Evolutionary conservation across 2,113 vertebrate species (phyloP).

Genomic region (Monarcha castaneiventris): DNA sequence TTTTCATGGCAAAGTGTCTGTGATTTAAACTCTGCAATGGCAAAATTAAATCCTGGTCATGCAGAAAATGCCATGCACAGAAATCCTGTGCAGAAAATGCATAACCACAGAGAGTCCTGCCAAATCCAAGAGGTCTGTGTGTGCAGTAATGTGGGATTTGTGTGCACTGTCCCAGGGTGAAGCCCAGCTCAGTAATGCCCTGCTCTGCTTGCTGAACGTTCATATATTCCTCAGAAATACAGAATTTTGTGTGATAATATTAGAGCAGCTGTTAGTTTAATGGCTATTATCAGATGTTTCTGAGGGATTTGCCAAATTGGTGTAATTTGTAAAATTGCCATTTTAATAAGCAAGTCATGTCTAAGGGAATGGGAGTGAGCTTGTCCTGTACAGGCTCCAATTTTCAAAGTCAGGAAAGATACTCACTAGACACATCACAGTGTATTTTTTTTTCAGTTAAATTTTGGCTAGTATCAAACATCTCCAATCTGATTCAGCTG

Average conservation of each 20-base stretch:
- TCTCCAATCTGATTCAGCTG: background rate
- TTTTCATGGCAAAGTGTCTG: background rate
- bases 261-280: conserved; percentile 6
- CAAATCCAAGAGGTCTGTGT: background rate
- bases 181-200: background rate
- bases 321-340: conserved; percentile 18
- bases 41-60: background rate
- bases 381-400: background rate
- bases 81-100: background rate
- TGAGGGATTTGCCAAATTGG: conserved; percentile 1
- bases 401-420: conserved; percentile 17
- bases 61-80: background rate
- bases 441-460: background rate
- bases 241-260: background rate
- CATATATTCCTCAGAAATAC: background rate
- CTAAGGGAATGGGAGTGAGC: background rate
- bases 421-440: background rate
- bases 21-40: background rate
- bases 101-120: background rate
- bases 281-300: background rate
- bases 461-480: background rate
- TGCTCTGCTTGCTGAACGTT: background rate
- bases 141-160: background rate
- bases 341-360: conserved; percentile 34
- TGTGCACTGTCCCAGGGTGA: background rate